Evolutionary conservation across 2,888 invertebrate genomes (phyloP), one percentile per base, ranked within the genome.

Genomic region (Dryobotodes eremita): DNA sequence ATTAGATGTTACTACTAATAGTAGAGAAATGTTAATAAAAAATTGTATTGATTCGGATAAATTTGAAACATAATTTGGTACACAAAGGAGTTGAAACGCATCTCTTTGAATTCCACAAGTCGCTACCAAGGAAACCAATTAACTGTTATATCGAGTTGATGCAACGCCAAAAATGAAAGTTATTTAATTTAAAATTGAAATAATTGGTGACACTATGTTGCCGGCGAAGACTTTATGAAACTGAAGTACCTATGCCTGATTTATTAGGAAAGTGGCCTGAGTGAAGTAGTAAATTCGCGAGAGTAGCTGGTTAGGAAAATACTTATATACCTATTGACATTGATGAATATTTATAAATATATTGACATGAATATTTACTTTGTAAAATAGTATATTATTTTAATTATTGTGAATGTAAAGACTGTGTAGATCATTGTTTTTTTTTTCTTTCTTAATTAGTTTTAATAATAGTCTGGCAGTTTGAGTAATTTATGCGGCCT

Each of bases 41-140:
- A 15, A 10, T 1, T 10, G 23, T 48, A 17, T 31, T 59, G 6
- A 11, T 65, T 48, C 0, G 0, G 8, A 11, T 36, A 20, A 15
- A 36, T 17, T 8, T 20, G 20, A 15, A 36, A 68, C 1, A 26
- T 46, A 10, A 50, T 15, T 36, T 20, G 13, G 17, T 50, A 31
- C 6, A 23, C 17, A 55, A 50, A 23, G 17, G 13, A 36, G 26
- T 53, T 4, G 26, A 36, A 23, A 59, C 1, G 3, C 36, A 26
- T 36, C 13, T 20, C 57, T 3, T 59, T 71, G 5, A 50, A 5
- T 48, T 36, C 17, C 8, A 36, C 48, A 15, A 59, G 31, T 57
- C 11, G 8, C 1, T 74, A 20, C 10, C 57, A 59, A 15, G n/a
- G 20, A n/a, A 75, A 71, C 36, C 71, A 71, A 75, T 59, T 72